phyloP scores from a whole-genome alignment of 1,140 invertebrate genomes.

The Scylla paramamosain region DNA sequence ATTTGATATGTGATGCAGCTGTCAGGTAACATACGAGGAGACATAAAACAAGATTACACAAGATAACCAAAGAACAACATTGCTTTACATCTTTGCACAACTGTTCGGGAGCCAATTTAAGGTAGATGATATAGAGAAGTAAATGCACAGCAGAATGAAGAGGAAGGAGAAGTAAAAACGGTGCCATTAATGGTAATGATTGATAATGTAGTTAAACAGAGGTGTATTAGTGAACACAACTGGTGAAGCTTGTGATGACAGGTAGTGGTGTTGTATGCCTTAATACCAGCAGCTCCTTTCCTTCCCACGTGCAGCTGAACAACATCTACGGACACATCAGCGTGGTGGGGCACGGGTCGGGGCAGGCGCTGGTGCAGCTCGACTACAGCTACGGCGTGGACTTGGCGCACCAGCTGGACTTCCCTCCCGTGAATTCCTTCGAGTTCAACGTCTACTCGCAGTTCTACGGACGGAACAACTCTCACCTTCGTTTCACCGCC shows the following conservation, averaged over 20 bases:
- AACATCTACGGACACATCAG: slow-evolving; percentile 83
- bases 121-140: too few relatives aligned
- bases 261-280: background rate
- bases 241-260: background rate
- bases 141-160: too few relatives aligned
- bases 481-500: slow-evolving; percentile 81
- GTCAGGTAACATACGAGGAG: too few relatives aligned
- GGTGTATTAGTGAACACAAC: background rate
- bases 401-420: slow-evolving; percentile 81
- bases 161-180: too few relatives aligned
- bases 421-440: slow-evolving; percentile 81
- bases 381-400: slow-evolving; percentile 84
- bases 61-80: too few relatives aligned
- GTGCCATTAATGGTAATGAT: too few relatives aligned
- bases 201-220: background rate
- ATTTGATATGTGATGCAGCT: too few relatives aligned
- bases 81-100: too few relatives aligned
- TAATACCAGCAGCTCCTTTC: background rate
- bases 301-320: slow-evolving; percentile 65
- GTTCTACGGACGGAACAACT: slow-evolving; percentile 82
- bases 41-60: too few relatives aligned
- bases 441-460: slow-evolving; percentile 80
- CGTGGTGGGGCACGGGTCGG: slow-evolving; percentile 82
- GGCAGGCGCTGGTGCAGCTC: slow-evolving; percentile 83
- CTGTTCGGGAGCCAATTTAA: too few relatives aligned